A percentile compares a stretch with the other conserved stretches of the same genome.
Conservation (phyloP, 2,888 invertebrate genomes). For the Lasioglossum figueresi region DNA sequence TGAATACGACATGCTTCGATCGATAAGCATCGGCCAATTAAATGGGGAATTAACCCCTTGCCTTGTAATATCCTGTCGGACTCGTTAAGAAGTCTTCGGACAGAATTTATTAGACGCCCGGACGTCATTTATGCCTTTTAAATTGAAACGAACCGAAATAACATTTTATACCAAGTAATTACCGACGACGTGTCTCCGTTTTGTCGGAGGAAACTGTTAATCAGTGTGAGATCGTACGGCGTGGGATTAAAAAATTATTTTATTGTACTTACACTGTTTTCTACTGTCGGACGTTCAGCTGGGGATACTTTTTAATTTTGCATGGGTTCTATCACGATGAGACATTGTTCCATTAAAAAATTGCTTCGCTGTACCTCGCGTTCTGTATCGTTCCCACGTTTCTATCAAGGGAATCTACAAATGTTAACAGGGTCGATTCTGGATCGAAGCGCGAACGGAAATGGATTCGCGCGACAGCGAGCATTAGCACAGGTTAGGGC, state of each 20-base stretch:
- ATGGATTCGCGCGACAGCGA: background rate
- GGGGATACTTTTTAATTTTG: no score
- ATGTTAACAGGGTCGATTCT: background rate
- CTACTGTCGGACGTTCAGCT: no score
- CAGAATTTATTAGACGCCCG: background rate
- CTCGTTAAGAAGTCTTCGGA: background rate
- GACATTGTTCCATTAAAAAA: background rate
- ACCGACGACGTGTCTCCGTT: background rate
- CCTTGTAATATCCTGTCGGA: background rate
- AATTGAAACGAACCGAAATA: background rate
- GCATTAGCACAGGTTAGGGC: background rate
- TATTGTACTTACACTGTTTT: background rate
- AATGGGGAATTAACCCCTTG: conserved; percentile 19
- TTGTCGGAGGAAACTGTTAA: background rate
- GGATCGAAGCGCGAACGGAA: background rate
- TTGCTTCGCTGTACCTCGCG: background rate
- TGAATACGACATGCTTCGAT: conserved; percentile 64
- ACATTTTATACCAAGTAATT: background rate
- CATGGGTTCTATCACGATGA: no score
- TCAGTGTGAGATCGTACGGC: background rate
- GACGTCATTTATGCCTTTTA: background rate
- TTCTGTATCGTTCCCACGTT: no score
- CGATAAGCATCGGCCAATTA: conserved; percentile 66
- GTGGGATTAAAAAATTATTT: background rate
- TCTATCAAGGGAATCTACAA: background rate